Conservation (phyloP, 1,140 invertebrate genomes). For the Drosophila tropicalis region DNA sequence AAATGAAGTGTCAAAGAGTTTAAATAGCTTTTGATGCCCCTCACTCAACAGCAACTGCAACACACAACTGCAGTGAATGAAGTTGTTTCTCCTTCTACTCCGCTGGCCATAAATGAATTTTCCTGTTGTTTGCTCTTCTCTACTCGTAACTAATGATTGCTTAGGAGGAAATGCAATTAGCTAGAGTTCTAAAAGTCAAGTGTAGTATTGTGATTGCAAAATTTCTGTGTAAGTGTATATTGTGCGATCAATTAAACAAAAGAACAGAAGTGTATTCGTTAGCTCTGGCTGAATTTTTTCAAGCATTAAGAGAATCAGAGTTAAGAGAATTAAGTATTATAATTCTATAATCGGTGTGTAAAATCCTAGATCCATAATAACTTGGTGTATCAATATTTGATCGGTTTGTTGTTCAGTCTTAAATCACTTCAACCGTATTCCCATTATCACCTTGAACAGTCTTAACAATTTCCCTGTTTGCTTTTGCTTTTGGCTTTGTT, state of each 20-base stretch:
- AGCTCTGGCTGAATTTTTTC: too few species aligned
- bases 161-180: slow-evolving; percentile 59
- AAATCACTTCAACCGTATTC: background rate
- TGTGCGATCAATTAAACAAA: background rate
- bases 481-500: slow-evolving; percentile 36
- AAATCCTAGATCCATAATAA: too few species aligned
- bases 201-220: background rate
- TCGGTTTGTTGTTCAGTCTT: background rate
- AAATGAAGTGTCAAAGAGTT: slow-evolving; percentile 82
- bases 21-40: slow-evolving; percentile 77
- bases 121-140: slow-evolving; percentile 25
- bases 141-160: slow-evolving; percentile 43
- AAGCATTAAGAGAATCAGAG: too few species aligned
- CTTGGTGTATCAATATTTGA: background rate
- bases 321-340: too few species aligned
- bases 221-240: background rate
- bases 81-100: slow-evolving; percentile 70
- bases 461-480: slow-evolving; percentile 45
- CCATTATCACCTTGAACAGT: slow-evolving; percentile 29
- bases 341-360: background rate
- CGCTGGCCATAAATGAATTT: slow-evolving; percentile 34
- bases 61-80: slow-evolving; percentile 51
- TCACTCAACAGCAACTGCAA: slow-evolving; percentile 45
- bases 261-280: background rate
- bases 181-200: slow-evolving; percentile 20